Base-by-base conservation (phyloP, 1,140 invertebrate genomes). In the Radopholus similis region DNA sequence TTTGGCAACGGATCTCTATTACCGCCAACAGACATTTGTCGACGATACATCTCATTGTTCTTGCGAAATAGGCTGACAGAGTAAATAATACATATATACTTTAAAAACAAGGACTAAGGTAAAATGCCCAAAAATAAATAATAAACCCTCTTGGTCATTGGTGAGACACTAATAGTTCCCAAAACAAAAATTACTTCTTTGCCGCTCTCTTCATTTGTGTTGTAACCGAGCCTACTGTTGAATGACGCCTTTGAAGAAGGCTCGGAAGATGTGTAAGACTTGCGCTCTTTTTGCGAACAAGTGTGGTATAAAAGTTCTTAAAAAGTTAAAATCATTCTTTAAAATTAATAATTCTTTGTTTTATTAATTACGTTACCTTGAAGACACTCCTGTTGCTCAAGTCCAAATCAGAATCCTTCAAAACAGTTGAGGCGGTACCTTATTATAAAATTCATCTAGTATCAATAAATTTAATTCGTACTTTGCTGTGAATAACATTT, bases 221-320 rank as follows among this genome's bases (percentile, higher is more conserved):
- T 4, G 73, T 73, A 49, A 77, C 18, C 40, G 40, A 1, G 35
- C 9, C n/a, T 47, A 75, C 74, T 26, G 66, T 75, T n/a, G 71
- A 75, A 54, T 77, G 75, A n/a, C 75, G 64, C 37, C 75, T 35
- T 59, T 65, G 72, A 13, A 71, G 56, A 37, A 73, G 30, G 4
- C 47, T 38, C 26, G 69, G 57, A 21, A 63, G 34, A 42, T 42
- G 9, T 34, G 28, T 32, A 9, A 37, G 30, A 42, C 30, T 58
- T 42, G 42, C 26, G 38, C 37, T 57, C 67, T 34, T 47, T 42
- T 54, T 26, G n/a, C 40, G 37, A 56, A 59, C 53, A 40, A 56
- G 54, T 21, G 66, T 67, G 37, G 65, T 58, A 53, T 58, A 70
- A 49, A 71, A 90, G 35, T 93, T 94, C 77, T 98, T 97, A 83